phyloP scores from a whole-genome alignment of 2,113 vertebrate species.

The Platichthys stellatus region DNA sequence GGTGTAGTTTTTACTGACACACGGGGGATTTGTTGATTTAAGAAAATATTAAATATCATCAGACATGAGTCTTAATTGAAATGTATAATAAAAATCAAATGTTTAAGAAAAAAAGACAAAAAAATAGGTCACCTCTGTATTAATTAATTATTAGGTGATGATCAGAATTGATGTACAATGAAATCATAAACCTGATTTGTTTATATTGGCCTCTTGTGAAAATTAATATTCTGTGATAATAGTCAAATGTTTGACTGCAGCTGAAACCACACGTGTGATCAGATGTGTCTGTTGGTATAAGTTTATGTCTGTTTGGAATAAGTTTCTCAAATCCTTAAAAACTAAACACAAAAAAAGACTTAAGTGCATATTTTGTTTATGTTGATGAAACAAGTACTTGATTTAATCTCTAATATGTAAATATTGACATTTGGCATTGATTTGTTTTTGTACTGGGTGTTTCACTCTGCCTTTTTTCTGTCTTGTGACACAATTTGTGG shows the following conservation, averaged over 20 bases:
- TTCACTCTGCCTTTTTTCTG: conserved; percentile 85
- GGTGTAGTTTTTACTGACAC: not conserved
- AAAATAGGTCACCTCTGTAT: too few species aligned
- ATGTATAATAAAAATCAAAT: not conserved
- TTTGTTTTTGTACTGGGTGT: conserved; percentile 77
- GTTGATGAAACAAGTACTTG: conserved; percentile 69
- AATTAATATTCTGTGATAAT: not conserved
- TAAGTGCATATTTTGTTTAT: conserved; percentile 68
- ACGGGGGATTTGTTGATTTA: not conserved
- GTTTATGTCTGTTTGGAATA: conserved; percentile 51
- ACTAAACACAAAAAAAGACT: conserved; percentile 22
- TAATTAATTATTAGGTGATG: too few species aligned
- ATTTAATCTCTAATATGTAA: conserved; percentile 82
- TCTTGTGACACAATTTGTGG: conserved; percentile 58
- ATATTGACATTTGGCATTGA: conserved; percentile 82
- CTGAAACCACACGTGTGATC: conserved; percentile 57
- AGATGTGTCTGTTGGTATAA: conserved; percentile 48
- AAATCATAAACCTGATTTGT: not conserved
- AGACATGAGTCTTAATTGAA: not conserved
- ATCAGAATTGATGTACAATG: not conserved
- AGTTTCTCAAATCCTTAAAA: conserved; percentile 47
- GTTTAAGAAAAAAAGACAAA: not conserved
- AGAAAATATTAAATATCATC: not conserved
- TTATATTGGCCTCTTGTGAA: not conserved
- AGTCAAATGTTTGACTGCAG: conserved; percentile 41